Base-by-base conservation (phyloP, 2,113 vertebrate species). In the Pheucticus melanocephalus region DNA sequence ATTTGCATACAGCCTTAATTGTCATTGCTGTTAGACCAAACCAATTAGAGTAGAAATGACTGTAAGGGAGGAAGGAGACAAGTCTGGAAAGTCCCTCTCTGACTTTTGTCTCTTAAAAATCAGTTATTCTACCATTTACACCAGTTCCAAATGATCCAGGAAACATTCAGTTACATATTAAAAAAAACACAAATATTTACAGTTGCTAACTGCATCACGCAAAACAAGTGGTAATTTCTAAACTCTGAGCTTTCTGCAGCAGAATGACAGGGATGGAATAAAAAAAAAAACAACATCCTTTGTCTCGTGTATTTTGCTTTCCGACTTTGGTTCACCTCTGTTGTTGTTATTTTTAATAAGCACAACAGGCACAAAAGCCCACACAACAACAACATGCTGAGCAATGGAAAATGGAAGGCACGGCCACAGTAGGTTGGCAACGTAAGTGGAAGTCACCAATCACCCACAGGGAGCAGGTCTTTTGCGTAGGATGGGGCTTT, bases 31-130 rank as follows among this genome's bases (percentile, higher is more conserved):
- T 95, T 87, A 93, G 83, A 95, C 94, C 88, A 96, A 95, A 93
- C 92, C 95, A 94, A 97, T 96, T 84, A 94, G 94, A 94, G 69
- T 78, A 95, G 96, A 97, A 97, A 97, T 97, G 97, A 97, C 97
- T 97, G 96, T 96, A 94, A 97, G 91, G 65, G 94, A 97, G 95
- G 92, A 94, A 95, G 86, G 82, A 92, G 94, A 96, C 95, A 88
- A 86, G 69, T 39, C 80, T 97, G 97, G 97, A 96, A 97, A 97
- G 95, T 97, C 95, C 97, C 95, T 91, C 88, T 85, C 39, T 79
- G 66, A 88, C 53, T 86, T 95, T 50, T 96, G 86, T 79, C 91
- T 94, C 91, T 95, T 85, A 87, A 97, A 96, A 95, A 90, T 91
- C 94, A 8, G 95, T 96, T 97, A 80, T 68, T 83, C 44, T 89